Percentiles rank a stretch among this genome's conserved stretches.
Conservation (phyloP, 2,888 invertebrate genomes). For the Pseudanteris insignis region DNA sequence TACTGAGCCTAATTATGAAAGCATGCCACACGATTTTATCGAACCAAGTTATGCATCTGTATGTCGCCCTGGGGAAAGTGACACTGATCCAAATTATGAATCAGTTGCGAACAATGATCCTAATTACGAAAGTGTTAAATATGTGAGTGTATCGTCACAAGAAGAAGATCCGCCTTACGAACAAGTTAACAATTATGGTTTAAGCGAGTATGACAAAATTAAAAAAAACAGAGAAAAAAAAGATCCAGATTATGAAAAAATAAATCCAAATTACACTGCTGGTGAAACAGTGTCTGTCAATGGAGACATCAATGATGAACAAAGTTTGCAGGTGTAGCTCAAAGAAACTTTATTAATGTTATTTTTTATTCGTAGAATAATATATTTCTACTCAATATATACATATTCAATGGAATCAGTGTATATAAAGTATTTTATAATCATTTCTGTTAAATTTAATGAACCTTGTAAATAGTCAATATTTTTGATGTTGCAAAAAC, state of each 20-base stretch:
- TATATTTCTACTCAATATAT: constrained; percentile 25
- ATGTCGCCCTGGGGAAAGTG: constrained; percentile 71
- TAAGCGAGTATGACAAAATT: constrained; percentile 50
- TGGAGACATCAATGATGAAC: constrained; percentile 60
- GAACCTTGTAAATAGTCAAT: constrained; percentile 1
- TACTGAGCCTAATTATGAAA: constrained; percentile 80
- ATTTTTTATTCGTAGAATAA: constrained; percentile 26
- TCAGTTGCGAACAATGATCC: constrained; percentile 77
- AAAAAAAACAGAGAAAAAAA: constrained; percentile 40
- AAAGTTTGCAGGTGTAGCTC: constrained; percentile 60
- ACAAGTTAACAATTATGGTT: constrained; percentile 54
- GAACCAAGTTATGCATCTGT: constrained; percentile 72
- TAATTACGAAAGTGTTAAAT: constrained; percentile 84
- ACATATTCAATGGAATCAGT: constrained; percentile 3
- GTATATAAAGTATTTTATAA: constrained; percentile 28
- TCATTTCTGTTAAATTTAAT: constrained; percentile 18
- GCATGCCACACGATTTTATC: constrained; percentile 71
- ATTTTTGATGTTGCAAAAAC: neutral
- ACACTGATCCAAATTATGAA: constrained; percentile 79
- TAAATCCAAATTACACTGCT: constrained; percentile 45
- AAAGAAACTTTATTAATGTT: constrained; percentile 15
- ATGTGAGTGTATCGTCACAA: constrained; percentile 69
- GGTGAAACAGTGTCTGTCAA: constrained; percentile 46
- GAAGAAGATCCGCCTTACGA: constrained; percentile 70
- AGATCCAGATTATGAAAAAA: constrained; percentile 56